Conservation (phyloP, 2,888 invertebrate species). For the Spodoptera littoralis region DNA sequence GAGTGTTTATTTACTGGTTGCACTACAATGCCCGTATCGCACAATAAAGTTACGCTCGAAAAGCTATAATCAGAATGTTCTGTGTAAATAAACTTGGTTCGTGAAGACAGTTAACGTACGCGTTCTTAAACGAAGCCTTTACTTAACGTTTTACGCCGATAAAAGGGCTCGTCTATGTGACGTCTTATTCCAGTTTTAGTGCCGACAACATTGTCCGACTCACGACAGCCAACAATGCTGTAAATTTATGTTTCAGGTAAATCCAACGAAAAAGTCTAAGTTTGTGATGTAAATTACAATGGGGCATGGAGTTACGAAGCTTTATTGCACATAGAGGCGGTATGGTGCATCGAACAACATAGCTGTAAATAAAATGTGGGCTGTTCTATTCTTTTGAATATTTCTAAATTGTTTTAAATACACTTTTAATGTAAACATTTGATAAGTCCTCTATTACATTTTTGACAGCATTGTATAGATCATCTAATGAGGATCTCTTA, state of each 20-base stretch:
- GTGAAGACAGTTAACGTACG: constrained; percentile 62
- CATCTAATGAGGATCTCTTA: no score
- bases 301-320: constrained; percentile 45
- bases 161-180: constrained; percentile 61
- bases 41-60: constrained; percentile 63
- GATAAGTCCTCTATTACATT: no score
- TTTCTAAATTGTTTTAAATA: no score
- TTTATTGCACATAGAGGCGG: neutral
- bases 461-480: no score
- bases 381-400: no score
- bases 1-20: constrained; percentile 60
- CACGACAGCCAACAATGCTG: constrained; percentile 67
- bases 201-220: constrained; percentile 67
- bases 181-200: constrained; percentile 74
- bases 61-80: constrained; percentile 66
- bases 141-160: constrained; percentile 64
- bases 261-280: constrained; percentile 50
- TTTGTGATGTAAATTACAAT: constrained; percentile 56
- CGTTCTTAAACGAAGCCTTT: constrained; percentile 60
- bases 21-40: constrained; percentile 60
- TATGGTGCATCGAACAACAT: neutral
- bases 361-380: no score
- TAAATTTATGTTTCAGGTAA: constrained; percentile 72
- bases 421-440: no score
- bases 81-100: constrained; percentile 63